phyloP scores from a whole-genome alignment of 2,113 vertebrate species.

The Gavia stellata region DNA sequence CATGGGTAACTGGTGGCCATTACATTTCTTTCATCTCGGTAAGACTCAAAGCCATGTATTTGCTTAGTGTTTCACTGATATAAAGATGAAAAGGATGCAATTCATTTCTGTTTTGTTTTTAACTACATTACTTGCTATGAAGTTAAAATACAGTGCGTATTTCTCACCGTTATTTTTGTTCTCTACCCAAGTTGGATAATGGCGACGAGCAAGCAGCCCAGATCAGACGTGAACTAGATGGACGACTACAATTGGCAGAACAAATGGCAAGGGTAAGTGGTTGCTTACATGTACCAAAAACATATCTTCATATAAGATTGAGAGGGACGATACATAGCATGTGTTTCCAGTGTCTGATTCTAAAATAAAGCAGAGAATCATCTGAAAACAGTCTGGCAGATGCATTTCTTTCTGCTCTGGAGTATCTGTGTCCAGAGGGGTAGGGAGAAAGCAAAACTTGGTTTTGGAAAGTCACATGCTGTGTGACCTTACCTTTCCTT shows the following conservation, averaged over 20 bases:
- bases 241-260: slow-evolving; percentile 89
- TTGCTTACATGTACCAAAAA: neutral
- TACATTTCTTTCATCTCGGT: neutral
- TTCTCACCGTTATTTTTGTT: slow-evolving; percentile 4
- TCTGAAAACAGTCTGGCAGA: neutral
- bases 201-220: slow-evolving; percentile 97
- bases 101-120: neutral
- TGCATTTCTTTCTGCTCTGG: neutral
- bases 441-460: neutral
- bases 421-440: neutral
- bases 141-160: neutral
- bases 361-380: neutral
- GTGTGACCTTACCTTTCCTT: neutral
- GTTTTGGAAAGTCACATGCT: neutral
- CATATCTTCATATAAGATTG: neutral
- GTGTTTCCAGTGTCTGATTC: neutral
- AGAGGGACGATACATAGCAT: neutral
- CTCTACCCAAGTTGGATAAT: slow-evolving; percentile 84
- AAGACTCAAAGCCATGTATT: neutral
- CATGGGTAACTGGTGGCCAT: neutral
- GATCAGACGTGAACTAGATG: slow-evolving; percentile 94
- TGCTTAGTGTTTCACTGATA: neutral
- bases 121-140: neutral
- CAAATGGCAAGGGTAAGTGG: slow-evolving; percentile 85
- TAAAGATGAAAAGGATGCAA: neutral